Conservation (phyloP, 2,797 vertebrate genomes). For the Neomorphus geoffroyi region DNA sequence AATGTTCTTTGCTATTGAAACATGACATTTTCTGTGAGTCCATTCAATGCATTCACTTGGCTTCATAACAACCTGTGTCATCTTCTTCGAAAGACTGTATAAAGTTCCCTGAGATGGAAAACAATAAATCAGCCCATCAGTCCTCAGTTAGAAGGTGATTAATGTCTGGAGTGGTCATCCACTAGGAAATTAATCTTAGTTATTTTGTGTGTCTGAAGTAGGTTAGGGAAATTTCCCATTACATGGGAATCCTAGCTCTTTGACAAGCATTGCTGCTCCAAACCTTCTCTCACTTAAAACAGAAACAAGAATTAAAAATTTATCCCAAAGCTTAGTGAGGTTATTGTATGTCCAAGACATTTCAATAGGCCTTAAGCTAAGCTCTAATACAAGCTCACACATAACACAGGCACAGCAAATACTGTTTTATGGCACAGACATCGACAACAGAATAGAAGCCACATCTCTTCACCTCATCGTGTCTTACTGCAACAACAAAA, state of each 20-base stretch:
- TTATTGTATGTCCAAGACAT: not conserved
- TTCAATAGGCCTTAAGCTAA: not conserved
- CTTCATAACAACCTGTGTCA: not conserved
- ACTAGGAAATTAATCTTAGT: not conserved
- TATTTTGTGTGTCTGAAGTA: not conserved
- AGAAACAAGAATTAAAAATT: not conserved
- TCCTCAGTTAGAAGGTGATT: not conserved
- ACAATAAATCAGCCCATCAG: not conserved
- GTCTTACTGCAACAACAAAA: not conserved
- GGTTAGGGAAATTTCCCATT: not conserved
- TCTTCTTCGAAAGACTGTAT: not conserved
- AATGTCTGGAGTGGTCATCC: not conserved
- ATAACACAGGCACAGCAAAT: not conserved
- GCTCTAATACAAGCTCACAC: not conserved
- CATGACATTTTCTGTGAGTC: accelerated
- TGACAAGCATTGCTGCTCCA: not conserved
- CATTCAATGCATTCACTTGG: not conserved
- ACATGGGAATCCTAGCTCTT: not conserved
- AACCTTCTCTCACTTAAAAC: not conserved
- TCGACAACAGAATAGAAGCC: not conserved
- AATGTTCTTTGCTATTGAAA: not conserved
- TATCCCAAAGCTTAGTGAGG: not conserved
- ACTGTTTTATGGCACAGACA: not conserved
- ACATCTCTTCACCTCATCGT: not conserved
- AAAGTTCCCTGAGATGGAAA: not conserved